A percentile compares a stretch with the other conserved stretches of the same genome.
These are phyloP conservation scores for Macaria liturata DNA, from an alignment of 2,888 invertebrate genomes.

Conservation along the genomic window DNA sequence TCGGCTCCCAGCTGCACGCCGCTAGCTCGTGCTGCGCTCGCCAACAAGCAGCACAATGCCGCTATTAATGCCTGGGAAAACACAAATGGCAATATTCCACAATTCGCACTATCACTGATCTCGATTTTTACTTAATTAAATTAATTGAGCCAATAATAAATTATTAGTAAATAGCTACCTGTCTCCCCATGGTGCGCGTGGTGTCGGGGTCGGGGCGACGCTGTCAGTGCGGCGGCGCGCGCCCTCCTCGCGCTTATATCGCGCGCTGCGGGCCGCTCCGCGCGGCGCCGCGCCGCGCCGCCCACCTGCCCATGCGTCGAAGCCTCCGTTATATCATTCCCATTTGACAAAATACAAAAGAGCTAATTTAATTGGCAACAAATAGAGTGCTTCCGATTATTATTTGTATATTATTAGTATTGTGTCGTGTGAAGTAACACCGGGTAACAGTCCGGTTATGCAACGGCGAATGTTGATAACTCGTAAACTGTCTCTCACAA, in stretches of 20 bases:
- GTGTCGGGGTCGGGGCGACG: conserved; percentile 58
- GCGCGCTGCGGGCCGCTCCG: conserved; percentile 44
- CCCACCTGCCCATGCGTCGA: conserved; percentile 42
- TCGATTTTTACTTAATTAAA: not conserved
- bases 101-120: not conserved
- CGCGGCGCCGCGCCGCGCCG: conserved; percentile 28
- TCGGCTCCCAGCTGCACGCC: conserved; percentile 53
- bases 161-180: conserved; percentile 55
- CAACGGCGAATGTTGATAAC: conserved; percentile 41
- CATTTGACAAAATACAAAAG: conserved; percentile 35
- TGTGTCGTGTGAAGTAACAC: conserved; percentile 33
- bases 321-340: conserved; percentile 56
- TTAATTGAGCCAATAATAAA: not conserved
- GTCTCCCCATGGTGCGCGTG: conserved; percentile 68
- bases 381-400: conserved; percentile 52
- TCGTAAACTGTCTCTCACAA: conserved; percentile 30
- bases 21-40: conserved; percentile 45
- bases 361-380: conserved; percentile 42
- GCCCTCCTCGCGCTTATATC: conserved; percentile 63
- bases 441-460: conserved; percentile 40
- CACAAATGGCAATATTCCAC: conserved; percentile 24
- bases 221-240: conserved; percentile 65
- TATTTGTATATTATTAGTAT: no score
- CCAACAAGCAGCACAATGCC: conserved; percentile 57
- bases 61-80: conserved; percentile 57